phyloP scores from a whole-genome alignment of 2,797 vertebrate species.

The Odontamblyopus lacepedii region DNA sequence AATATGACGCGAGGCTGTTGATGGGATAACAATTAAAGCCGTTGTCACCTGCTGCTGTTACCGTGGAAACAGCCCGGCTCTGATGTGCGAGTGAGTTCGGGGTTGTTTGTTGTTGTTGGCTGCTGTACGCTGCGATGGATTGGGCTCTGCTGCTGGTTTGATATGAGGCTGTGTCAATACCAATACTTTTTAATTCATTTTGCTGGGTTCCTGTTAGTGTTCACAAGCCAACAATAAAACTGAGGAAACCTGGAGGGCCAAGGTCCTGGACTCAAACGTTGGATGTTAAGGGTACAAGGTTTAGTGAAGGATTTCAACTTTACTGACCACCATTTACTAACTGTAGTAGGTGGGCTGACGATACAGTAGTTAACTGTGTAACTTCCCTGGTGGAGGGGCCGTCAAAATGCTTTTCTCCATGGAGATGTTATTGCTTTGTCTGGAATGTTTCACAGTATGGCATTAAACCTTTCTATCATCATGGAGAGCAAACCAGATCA shows the following conservation, averaged over 20 bases:
- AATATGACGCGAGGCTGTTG: slow-evolving; percentile 17
- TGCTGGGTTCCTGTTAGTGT: slow-evolving; percentile 1
- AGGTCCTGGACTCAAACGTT: neutral
- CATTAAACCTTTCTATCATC: too few relatives aligned
- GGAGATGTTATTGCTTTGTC: too few relatives aligned
- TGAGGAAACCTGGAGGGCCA: neutral
- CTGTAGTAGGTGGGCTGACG: neutral
- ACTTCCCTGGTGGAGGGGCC: too few relatives aligned
- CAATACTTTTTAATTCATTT: slow-evolving; percentile 11
- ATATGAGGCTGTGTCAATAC: slow-evolving; percentile 16
- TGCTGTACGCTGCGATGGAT: slow-evolving; percentile 26
- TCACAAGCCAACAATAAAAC: slow-evolving; percentile 6
- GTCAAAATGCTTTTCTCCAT: too few relatives aligned
- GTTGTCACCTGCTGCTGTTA: slow-evolving; percentile 35
- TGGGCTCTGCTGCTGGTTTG: slow-evolving; percentile 8
- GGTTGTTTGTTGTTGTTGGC: slow-evolving; percentile 15
- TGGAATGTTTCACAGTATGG: too few relatives aligned
- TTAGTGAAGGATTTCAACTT: neutral
- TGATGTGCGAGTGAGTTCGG: slow-evolving; percentile 16
- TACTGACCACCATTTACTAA: neutral
- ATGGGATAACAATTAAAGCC: slow-evolving; percentile 29
- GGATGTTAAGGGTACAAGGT: neutral
- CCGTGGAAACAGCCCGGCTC: slow-evolving; percentile 43
- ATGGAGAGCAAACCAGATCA: too few relatives aligned
- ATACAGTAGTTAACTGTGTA: neutral